Evolutionary conservation across 2,888 invertebrate species (phyloP).

Genomic region (Torymus aiolomorphi): DNA sequence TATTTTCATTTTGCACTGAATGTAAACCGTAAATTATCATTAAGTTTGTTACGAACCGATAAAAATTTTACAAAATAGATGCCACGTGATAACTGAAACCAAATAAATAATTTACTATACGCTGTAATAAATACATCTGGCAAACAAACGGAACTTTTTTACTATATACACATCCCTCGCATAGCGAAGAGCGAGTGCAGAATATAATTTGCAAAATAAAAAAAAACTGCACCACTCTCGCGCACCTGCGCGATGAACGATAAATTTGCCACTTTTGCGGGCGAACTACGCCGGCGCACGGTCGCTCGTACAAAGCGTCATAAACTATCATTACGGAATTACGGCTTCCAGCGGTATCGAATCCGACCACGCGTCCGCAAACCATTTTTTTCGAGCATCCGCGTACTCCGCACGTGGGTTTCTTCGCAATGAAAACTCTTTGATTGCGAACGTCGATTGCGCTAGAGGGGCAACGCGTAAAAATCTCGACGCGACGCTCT

Average conservation of each 20-base stretch:
- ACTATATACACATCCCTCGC: background rate
- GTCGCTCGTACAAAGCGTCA: constrained; percentile 19
- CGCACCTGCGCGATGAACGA: constrained; percentile 45
- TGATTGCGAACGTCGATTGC: constrained; percentile 24
- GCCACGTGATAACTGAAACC: constrained; percentile 7
- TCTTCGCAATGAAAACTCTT: constrained; percentile 25
- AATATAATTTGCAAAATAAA: constrained; percentile 24
- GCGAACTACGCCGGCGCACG: background rate
- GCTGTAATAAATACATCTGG: constrained; percentile 20
- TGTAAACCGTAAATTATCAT: constrained; percentile 22
- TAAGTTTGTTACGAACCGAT: constrained; percentile 10
- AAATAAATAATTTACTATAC: constrained; percentile 21
- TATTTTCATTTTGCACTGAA: background rate
- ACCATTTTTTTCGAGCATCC: background rate
- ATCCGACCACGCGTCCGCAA: background rate
- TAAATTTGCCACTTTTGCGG: constrained; percentile 35
- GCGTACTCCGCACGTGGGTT: constrained; percentile 6
- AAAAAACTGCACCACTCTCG: constrained; percentile 15
- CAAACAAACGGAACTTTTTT: constrained; percentile 17
- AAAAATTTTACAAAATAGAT: constrained; percentile 2
- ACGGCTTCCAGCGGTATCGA: constrained; percentile 17
- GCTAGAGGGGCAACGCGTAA: background rate
- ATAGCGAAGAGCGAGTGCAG: constrained; percentile 5
- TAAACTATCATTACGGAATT: constrained; percentile 53
- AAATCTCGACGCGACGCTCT: constrained; percentile 11